A percentile compares a stretch with the other conserved stretches of the same genome.
phyloP scores from a whole-genome alignment of 2,113 vertebrate genomes.

The Catharus bicknelli region DNA sequence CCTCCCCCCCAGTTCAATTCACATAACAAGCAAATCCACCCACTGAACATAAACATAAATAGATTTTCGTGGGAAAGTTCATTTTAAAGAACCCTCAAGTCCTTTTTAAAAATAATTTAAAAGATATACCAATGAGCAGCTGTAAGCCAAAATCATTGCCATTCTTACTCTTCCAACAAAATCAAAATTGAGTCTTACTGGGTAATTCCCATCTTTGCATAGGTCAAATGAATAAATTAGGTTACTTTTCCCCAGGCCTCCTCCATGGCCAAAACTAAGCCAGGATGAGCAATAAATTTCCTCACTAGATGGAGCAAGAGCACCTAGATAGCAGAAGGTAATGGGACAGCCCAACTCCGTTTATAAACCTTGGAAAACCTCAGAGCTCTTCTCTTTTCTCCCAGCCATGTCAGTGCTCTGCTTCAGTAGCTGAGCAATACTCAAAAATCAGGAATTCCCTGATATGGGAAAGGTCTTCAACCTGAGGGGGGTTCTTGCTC shows the following conservation, averaged over 20 bases:
- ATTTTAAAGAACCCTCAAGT: background rate
- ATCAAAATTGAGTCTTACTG: background rate
- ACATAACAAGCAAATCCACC: slow-evolving; percentile 27
- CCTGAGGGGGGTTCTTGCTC: background rate
- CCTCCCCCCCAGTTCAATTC: background rate
- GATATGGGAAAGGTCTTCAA: background rate
- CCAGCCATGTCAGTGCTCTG: background rate
- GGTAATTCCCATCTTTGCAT: slow-evolving; percentile 29
- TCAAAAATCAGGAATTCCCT: background rate
- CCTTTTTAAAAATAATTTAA: background rate
- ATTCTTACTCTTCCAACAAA: background rate
- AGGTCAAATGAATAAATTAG: slow-evolving; percentile 3
- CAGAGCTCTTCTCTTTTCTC: background rate
- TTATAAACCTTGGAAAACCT: background rate
- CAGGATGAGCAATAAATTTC: slow-evolving; percentile 4
- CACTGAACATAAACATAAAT: slow-evolving; percentile 47
- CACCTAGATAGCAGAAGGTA: background rate
- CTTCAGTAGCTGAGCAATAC: background rate
- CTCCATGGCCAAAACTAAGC: background rate
- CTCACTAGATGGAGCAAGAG: slow-evolving; percentile 21
- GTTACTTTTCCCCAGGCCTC: background rate
- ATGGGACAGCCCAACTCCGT: background rate
- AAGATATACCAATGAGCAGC: slow-evolving; percentile 7
- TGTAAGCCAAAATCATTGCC: background rate
- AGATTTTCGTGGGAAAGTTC: slow-evolving; percentile 49